These are phyloP conservation scores for Zaprionus taronus DNA, from an alignment of 1,140 invertebrate genomes.

Conservation along the genomic window DNA sequence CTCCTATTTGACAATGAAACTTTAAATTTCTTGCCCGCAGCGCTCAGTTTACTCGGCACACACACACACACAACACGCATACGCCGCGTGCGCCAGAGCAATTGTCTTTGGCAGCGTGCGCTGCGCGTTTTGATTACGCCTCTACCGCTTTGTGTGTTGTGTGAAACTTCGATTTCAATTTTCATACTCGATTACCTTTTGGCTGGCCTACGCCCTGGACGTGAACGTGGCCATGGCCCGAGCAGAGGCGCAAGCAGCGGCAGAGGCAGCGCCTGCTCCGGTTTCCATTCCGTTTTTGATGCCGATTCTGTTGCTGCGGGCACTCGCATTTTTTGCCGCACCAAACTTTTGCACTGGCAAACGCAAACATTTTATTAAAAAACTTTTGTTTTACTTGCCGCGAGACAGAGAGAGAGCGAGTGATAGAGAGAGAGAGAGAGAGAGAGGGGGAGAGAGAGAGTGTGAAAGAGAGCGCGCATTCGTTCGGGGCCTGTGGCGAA, in stretches of 20 bases:
- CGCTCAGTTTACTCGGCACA: slow-evolving; percentile 55
- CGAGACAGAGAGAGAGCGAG: slow-evolving; percentile 13
- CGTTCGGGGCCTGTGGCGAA: slow-evolving; percentile 54
- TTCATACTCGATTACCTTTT: slow-evolving; percentile 82
- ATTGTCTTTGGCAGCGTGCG: slow-evolving; percentile 51
- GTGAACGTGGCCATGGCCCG: background rate
- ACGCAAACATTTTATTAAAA: slow-evolving; percentile 83
- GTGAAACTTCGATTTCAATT: slow-evolving; percentile 74
- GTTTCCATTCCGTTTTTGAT: slow-evolving; percentile 49
- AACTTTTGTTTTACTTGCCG: slow-evolving; percentile 76
- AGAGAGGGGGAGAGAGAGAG: background rate
- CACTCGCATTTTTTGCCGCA: slow-evolving; percentile 37
- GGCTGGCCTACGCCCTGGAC: slow-evolving; percentile 51
- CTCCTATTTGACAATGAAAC: slow-evolving; percentile 65
- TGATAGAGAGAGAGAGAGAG: slow-evolving; percentile 11
- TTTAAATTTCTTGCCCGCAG: slow-evolving; percentile 44
- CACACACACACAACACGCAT: slow-evolving; percentile 53
- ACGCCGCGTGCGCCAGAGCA: slow-evolving; percentile 50
- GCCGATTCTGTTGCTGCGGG: slow-evolving; percentile 43
- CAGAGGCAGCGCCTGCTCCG: slow-evolving; percentile 13
- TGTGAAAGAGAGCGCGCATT: background rate
- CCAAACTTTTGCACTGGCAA: slow-evolving; percentile 67
- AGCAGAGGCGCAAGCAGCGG: no score
- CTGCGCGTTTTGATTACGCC: slow-evolving; percentile 61
- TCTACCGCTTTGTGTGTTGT: slow-evolving; percentile 38